Evolutionary conservation across 1,140 invertebrate species (phyloP), one percentile per base, ranked within the genome.

Genomic region (Pseudomyrmex dendroicus): DNA sequence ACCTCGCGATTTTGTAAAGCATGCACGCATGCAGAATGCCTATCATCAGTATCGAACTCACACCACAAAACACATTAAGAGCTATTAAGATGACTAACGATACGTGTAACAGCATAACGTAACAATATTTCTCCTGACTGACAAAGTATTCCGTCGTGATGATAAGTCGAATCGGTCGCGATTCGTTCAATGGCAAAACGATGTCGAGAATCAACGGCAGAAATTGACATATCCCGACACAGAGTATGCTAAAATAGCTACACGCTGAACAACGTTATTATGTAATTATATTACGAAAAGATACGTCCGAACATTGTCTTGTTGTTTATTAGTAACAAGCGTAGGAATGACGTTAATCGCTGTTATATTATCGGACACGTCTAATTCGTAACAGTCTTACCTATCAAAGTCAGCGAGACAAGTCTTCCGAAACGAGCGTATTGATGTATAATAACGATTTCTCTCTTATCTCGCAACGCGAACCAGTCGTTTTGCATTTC

Each of bases 401-500:
- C 10, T 0, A 46, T 22, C 1, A 2, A 2, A 46, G 5, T 4
- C 7, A 59, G 20, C n/a, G 61, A 25, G 0, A 59, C 2, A 0
- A 4, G 0, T 48, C 2, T 66, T 1, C 12, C 15, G 1, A 7
- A 1, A 0, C 5, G 2, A 50, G 44, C 25, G 10, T 73, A 73
- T 15, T 73, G n/a, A 56, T 82, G 13, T 57, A 84, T 20, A 12
- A 82, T 84, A 3, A 5, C 10, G 67, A 83, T 35, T 57, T 85
- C 84, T 5, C 25, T n/a, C 73, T 83, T 56, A 52, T 61, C 44
- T 1, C 44, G 67, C 8, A 85, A 56, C 1, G 50, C 66, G 5
- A 35, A 67, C 70, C 80, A 85, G 15, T 85, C 80, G 25, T 67
- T 2, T 20, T 15, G 10, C 0, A 85, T 63, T 12, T 7, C 22